Evolutionary conservation across 2,888 invertebrate genomes (phyloP).

Genomic region (Scaptomyza parva): DNA sequence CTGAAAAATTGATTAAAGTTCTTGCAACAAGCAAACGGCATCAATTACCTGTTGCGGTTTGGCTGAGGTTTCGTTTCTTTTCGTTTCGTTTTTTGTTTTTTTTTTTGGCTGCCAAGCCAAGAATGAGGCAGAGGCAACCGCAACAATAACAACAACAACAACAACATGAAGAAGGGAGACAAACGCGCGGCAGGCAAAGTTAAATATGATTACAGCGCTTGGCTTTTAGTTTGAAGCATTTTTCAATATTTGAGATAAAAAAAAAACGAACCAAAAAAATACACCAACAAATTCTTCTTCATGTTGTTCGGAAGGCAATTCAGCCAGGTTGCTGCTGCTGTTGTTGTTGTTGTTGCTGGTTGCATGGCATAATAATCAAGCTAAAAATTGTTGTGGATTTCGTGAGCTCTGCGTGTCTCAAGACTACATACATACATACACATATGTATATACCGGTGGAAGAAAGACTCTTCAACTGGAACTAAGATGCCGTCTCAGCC

Average conservation of each 20-base stretch:
- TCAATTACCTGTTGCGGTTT: slow-evolving; percentile 70
- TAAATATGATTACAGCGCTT: slow-evolving; percentile 75
- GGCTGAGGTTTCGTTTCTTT: slow-evolving; percentile 33
- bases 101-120: slow-evolving; percentile 12
- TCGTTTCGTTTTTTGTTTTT: neutral
- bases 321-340: neutral
- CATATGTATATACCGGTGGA: neutral
- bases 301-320: slow-evolving; percentile 16
- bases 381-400: slow-evolving; percentile 34
- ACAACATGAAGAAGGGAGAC: slow-evolving; percentile 15
- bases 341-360: slow-evolving; percentile 19
- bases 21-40: slow-evolving; percentile 71
- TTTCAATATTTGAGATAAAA: slow-evolving; percentile 60
- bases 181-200: slow-evolving; percentile 46
- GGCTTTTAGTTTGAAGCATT: slow-evolving; percentile 70
- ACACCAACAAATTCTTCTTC: slow-evolving; percentile 22
- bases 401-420: slow-evolving; percentile 30
- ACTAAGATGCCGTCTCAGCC: slow-evolving; percentile 3
- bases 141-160: slow-evolving; percentile 10
- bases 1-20: slow-evolving; percentile 74
- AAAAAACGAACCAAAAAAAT: slow-evolving; percentile 19
- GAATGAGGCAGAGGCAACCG: slow-evolving; percentile 29
- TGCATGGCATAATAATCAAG: slow-evolving; percentile 55
- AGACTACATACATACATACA: neutral
- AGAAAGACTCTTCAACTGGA: neutral